Evolutionary conservation across 1,140 invertebrate species (phyloP).

Genomic region (Chionoecetes opilio): DNA sequence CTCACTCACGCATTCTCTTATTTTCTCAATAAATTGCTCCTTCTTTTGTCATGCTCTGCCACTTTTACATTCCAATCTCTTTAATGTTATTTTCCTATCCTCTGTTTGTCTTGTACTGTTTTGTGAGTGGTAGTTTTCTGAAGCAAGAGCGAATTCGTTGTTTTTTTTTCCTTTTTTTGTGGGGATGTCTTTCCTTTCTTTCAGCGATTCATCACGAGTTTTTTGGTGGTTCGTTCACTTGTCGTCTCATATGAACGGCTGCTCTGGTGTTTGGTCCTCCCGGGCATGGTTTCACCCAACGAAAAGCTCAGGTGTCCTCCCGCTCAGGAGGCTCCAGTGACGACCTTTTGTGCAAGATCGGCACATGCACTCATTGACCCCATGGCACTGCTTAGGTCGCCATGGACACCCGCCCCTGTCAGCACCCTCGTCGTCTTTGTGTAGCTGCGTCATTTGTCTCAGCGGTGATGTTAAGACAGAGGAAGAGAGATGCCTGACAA

Average conservation of each 20-base stretch:
- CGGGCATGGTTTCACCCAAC: background rate
- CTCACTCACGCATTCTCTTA: background rate
- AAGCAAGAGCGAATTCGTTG: background rate
- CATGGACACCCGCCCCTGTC: background rate
- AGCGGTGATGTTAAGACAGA: background rate
- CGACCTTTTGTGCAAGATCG: background rate
- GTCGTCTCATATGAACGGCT: background rate
- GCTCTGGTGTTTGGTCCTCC: background rate
- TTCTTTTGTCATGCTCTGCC: background rate
- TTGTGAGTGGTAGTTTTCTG: background rate
- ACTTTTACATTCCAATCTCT: too few species aligned
- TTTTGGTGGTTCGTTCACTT: background rate
- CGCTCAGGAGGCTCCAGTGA: background rate
- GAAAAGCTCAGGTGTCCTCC: conserved; percentile 4
- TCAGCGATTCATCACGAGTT: background rate
- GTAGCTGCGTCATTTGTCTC: background rate
- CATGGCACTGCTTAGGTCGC: background rate
- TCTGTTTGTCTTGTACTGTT: too few species aligned
- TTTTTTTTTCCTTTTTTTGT: background rate
- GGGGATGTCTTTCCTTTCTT: background rate
- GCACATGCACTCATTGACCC: background rate
- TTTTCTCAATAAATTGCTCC: too few species aligned
- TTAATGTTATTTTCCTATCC: too few species aligned
- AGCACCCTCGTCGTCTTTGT: background rate
- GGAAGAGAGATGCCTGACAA: conserved; percentile 4